A percentile compares a stretch with the other conserved stretches of the same genome.
Conservation (phyloP, 2,888 invertebrate genomes). For the Onthophagus sagittarius region DNA sequence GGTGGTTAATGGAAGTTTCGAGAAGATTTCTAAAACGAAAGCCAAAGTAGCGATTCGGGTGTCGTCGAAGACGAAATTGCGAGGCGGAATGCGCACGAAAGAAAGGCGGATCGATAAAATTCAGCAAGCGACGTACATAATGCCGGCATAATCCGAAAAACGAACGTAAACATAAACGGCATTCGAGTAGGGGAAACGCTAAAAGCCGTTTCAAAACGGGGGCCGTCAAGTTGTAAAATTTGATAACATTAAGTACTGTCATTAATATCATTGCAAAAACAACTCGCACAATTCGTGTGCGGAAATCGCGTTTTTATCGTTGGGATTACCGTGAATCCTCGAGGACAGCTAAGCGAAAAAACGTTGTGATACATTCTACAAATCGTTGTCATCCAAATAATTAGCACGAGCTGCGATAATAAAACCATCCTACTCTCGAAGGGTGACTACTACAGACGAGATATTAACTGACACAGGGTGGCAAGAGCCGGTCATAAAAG, state of each 20-base stretch:
- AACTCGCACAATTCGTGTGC: conserved; percentile 28
- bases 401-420: background rate
- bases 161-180: conserved; percentile 9
- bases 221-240: conserved; percentile 16
- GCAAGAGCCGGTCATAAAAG: conserved; percentile 23
- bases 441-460: background rate
- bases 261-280: conserved; percentile 21
- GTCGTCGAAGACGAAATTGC: background rate
- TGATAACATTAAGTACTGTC: conserved; percentile 23
- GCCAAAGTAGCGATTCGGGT: background rate
- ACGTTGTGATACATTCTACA: conserved; percentile 7
- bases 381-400: background rate
- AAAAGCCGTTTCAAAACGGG: background rate
- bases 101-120: background rate
- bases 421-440: conserved; percentile 3
- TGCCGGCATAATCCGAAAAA: conserved; percentile 6
- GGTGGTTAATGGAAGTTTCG: background rate
- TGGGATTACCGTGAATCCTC: conserved; percentile 42
- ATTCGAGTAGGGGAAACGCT: conserved; percentile 1
- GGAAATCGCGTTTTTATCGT: conserved; percentile 42
- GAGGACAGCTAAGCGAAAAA: conserved; percentile 34
- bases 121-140: background rate
- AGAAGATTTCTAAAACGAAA: background rate
- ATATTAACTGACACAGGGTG: conserved; percentile 18
- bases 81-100: conserved; percentile 1